Conservation (phyloP, 2,888 invertebrate genomes). For the Eustalomyia histrio region DNA sequence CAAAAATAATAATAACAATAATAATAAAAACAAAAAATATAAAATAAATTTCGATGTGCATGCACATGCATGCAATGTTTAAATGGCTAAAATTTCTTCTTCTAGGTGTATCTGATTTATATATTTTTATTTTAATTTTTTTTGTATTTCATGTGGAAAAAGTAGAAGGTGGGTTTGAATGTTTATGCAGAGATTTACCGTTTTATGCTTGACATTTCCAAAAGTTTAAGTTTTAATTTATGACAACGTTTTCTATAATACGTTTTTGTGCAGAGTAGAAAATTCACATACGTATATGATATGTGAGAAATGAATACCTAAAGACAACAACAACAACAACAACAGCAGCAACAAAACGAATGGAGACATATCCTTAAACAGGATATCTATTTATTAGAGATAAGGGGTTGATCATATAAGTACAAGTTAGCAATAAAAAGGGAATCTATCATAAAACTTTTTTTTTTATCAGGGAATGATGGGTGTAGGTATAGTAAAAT, state of each 20-base stretch:
- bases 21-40: too few relatives aligned
- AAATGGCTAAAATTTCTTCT: slow-evolving; percentile 39
- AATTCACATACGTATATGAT: slow-evolving; percentile 9
- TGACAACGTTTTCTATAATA: slow-evolving; percentile 78
- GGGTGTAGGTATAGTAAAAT: not conserved
- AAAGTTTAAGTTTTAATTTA: slow-evolving; percentile 80
- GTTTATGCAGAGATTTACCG: slow-evolving; percentile 78
- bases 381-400: slow-evolving; percentile 43
- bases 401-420: slow-evolving; percentile 11
- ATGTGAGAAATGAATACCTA: slow-evolving; percentile 33
- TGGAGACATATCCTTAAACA: slow-evolving; percentile 47
- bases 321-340: slow-evolving; percentile 34
- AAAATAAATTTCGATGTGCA: slow-evolving; percentile 53
- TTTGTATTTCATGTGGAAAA: slow-evolving; percentile 23
- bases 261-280: slow-evolving; percentile 40
- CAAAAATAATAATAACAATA: slow-evolving; percentile 26
- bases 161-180: slow-evolving; percentile 56
- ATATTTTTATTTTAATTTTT: too few relatives aligned
- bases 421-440: not conserved
- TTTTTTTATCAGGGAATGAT: not conserved
- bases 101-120: not conserved
- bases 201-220: slow-evolving; percentile 80
- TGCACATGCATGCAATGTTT: slow-evolving; percentile 73
- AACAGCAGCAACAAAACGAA: slow-evolving; percentile 3
- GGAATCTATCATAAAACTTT: not conserved